Conservation (phyloP, 2,888 invertebrate species). For the Tiphia femorata region DNA sequence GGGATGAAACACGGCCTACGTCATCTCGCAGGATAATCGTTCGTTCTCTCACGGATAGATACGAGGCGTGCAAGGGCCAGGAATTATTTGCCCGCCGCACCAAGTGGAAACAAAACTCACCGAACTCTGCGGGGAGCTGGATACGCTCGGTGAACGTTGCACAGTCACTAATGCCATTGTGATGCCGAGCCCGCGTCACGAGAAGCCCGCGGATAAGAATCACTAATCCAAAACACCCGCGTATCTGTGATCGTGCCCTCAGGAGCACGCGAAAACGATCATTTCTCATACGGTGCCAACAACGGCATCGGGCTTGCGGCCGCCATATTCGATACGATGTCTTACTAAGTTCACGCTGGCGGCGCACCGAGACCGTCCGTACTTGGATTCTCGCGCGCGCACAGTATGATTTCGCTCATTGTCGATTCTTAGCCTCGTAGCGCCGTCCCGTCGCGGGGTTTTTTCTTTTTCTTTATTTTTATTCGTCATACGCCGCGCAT, state of each 20-base stretch:
- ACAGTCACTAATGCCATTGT: conserved; percentile 81
- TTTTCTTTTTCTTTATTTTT: neutral
- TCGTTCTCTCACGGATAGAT: too few relatives aligned
- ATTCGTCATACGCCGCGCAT: too few relatives aligned
- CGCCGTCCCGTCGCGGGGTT: conserved; percentile 5
- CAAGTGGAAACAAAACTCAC: too few relatives aligned
- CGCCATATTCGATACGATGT: conserved; percentile 69
- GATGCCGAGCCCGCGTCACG: conserved; percentile 48
- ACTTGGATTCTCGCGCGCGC: conserved; percentile 2
- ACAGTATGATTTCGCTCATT: conserved; percentile 5
- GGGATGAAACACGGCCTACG: neutral
- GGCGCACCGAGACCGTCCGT: conserved; percentile 15
- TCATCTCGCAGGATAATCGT: neutral
- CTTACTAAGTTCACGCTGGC: conserved; percentile 24
- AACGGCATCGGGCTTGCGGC: conserved; percentile 63
- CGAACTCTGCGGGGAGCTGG: conserved; percentile 75
- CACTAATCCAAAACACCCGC: conserved; percentile 53
- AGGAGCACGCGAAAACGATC: conserved; percentile 56
- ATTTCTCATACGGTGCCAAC: conserved; percentile 64
- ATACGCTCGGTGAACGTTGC: conserved; percentile 79
- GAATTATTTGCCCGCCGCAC: too few relatives aligned
- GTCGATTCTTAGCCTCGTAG: too few relatives aligned
- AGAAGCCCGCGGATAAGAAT: conserved; percentile 60
- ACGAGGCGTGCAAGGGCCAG: too few relatives aligned
- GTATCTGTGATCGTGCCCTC: conserved; percentile 56